Evolutionary conservation across 2,888 invertebrate species (phyloP), one percentile per base, ranked within the genome.

Genomic region (Melanotus villosus): DNA sequence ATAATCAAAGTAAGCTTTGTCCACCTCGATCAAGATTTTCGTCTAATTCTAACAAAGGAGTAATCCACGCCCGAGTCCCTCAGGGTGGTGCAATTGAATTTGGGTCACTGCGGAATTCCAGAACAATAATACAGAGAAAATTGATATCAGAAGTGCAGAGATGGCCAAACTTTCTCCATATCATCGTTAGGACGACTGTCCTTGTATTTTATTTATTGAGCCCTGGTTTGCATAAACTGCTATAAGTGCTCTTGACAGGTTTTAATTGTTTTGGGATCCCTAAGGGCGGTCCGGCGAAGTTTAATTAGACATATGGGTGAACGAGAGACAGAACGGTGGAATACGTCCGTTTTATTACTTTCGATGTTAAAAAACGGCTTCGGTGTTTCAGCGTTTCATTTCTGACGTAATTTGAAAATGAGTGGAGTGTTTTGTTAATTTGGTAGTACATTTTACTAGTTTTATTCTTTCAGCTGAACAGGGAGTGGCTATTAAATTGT

Each of bases 201-300:
- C 52, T 18, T 32, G 26, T 52, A 32, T 32, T 50, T 52, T 32
- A 52, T 52, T 52, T 52, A 52, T 52, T 52, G 52, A 26, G 18
- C 52, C 9, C 12, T 9, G 52, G 32, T 52, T 52, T 52, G 34
- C 52, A 52, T 52, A 14, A 18, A 30, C 32, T n/a, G 32, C 52
- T 18, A 19, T 52, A 52, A 52, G 52, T 52, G 32, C 52, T 52
- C 32, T 32, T 52, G 52, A 52, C 52, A 52, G 52, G 52, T 52
- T 52, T 52, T 32, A 52, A 52, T 52, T 52, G 52, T 52, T 52
- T 50, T 16, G 9, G 16, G 52, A 18, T 32, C 32, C 32, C 30
- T 3, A 32, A 16, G 18, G 32, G 16, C 3, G 23, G n/a, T 43
- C 47, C 47, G 12, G 16, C 32, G 1, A 52, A 19, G 52, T 52